Evolutionary conservation across 2,797 vertebrate species (phyloP).

Genomic region (Sternarchorhynchus goeldii): DNA sequence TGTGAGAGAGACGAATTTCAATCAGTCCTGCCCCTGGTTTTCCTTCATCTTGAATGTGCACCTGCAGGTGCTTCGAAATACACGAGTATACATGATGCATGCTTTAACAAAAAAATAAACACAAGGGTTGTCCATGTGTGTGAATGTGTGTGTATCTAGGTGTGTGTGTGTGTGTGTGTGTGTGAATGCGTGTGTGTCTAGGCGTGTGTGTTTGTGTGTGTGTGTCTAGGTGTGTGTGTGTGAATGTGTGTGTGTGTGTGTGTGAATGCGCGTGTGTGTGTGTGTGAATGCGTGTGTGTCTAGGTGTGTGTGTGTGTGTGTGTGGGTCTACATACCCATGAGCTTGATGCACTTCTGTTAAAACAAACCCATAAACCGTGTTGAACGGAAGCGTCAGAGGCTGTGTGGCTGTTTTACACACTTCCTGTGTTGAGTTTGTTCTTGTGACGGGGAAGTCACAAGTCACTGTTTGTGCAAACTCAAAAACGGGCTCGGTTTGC

Average conservation of each 20-base stretch:
- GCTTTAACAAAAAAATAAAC: neutral
- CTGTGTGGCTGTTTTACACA: neutral
- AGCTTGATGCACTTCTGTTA: neutral
- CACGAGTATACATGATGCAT: neutral
- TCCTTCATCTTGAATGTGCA: neutral
- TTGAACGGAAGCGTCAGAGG: too few relatives aligned
- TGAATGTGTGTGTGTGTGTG: too few relatives aligned
- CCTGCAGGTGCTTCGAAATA: constrained; percentile 10
- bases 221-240: neutral
- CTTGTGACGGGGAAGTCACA: neutral
- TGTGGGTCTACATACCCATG: too few relatives aligned
- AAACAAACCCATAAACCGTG: neutral
- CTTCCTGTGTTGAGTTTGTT: constrained; percentile 5
- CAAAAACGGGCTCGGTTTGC: neutral
- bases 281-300: too few relatives aligned
- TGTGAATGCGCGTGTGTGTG: too few relatives aligned
- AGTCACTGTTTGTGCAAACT: neutral
- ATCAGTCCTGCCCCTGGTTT: neutral
- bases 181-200: neutral
- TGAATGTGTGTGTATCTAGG: neutral
- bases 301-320: too few relatives aligned
- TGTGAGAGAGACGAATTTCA: neutral
- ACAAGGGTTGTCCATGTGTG: neutral
- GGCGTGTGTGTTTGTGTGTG: neutral
- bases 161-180: neutral